Conservation (phyloP, 2,113 vertebrate genomes). For the Ceyx margarethae region DNA sequence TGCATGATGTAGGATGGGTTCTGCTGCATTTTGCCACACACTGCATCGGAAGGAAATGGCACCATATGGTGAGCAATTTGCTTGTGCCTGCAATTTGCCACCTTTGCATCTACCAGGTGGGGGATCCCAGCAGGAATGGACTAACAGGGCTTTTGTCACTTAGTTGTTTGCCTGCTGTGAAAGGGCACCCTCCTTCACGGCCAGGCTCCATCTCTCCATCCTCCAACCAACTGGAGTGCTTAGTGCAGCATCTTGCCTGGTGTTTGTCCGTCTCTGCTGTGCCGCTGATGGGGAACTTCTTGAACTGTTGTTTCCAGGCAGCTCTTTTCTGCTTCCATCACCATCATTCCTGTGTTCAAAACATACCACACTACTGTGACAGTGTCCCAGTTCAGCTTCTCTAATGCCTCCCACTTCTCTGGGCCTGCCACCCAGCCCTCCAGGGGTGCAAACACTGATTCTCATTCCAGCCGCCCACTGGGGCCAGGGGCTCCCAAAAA, state of each 20-base stretch:
- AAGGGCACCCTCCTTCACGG: background rate
- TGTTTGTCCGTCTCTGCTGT: background rate
- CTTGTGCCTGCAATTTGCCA: background rate
- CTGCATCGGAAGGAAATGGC: background rate
- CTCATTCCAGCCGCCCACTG: background rate
- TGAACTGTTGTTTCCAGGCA: background rate
- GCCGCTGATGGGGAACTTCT: background rate
- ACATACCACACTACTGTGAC: rapidly evolving
- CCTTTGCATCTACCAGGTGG: background rate
- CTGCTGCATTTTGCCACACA: background rate
- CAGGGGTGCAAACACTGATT: background rate
- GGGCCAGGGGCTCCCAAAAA: background rate
- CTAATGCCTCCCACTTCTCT: background rate
- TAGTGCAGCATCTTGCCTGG: background rate
- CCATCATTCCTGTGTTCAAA: background rate
- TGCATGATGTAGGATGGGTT: background rate
- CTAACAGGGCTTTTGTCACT: background rate
- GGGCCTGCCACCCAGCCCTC: background rate
- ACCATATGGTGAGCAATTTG: slow-evolving; percentile 11
- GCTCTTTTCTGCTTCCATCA: background rate
- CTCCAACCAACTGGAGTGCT: background rate
- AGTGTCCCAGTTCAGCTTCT: background rate
- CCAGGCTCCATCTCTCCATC: background rate
- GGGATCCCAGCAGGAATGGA: background rate
- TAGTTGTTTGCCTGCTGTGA: background rate